phyloP scores from a whole-genome alignment of 2,113 vertebrate genomes.

The Tetrao urogallus region DNA sequence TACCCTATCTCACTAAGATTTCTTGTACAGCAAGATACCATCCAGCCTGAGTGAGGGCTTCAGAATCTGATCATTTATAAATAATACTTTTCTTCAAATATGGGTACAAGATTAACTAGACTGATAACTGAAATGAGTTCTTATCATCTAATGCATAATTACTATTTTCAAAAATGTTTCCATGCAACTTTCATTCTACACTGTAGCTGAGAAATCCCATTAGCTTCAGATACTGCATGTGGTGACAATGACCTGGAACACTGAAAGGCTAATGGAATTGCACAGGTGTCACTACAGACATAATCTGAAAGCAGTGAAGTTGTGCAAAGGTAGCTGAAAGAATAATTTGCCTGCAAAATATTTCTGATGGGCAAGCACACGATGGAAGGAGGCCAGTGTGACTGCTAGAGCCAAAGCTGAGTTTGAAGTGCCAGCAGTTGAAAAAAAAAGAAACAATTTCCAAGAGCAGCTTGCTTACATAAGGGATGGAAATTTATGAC shows the following conservation, averaged over 20 bases:
- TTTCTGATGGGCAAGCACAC: neutral
- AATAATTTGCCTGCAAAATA: neutral
- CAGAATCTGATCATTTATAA: neutral
- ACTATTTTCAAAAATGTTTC: neutral
- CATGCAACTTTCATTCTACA: neutral
- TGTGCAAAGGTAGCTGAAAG: neutral
- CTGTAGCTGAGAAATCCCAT: neutral
- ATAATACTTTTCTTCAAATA: neutral
- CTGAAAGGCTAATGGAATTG: neutral
- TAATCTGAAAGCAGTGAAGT: neutral
- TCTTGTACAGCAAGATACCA: neutral
- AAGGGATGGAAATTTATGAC: neutral
- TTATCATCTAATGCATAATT: neutral
- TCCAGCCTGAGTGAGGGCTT: neutral
- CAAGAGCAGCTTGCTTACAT: neutral
- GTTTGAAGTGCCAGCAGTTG: neutral
- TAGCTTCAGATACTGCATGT: neutral
- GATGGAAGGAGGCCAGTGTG: neutral
- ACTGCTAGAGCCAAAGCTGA: neutral
- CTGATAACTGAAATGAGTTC: neutral
- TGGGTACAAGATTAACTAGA: neutral
- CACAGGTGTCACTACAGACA: neutral
- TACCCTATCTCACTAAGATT: neutral
- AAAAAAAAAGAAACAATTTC: neutral
- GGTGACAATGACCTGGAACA: neutral